Evolutionary conservation across 2,797 vertebrate species (phyloP), one percentile per base, ranked within the genome.

Genomic region (Eulemur albifrons): DNA sequence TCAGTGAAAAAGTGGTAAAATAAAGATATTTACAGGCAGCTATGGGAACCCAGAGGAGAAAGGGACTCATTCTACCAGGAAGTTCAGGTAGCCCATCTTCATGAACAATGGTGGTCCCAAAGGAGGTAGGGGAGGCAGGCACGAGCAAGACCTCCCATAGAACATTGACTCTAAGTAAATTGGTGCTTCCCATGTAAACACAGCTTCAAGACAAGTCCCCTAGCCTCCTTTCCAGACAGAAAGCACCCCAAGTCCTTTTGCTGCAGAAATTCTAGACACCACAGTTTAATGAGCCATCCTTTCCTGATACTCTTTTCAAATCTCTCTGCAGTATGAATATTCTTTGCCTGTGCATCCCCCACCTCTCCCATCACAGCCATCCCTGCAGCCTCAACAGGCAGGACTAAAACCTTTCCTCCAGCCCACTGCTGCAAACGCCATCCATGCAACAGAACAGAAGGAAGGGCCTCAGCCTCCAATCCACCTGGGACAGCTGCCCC

Each of bases 281-380:
- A 43, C 2, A 45, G 45, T 79, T 90, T 94, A 84, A 57, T 52
- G 67, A 97, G 72, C 35, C n/a, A 40, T 90, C 7, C 65, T 92
- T 96, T 96, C 48, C 88, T 95, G 94, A 92, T 81, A 7, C 40
- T 92, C 81, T 90, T 93, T 96, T 97, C 87, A 90, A 90, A 93
- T 97, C 96, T 94, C 94, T 97, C 92, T 95, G 73, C 95, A 98
- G 93, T 87, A 95, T 88, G 97, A 98, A 96, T 96, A 97, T 59
- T 87, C 97, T 85, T 79, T 97, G 93, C 97, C 97, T 35, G 96
- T 97, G 43, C 97, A 96, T 21, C 97, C 95, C 75, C 96, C 59
- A 59, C 93, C 95, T 86, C 91, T 98, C 69, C 96, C 88, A 86
- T 97, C 96, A 20, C 97, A 97, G 90, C 90, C 98, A 93, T 45